These are phyloP conservation scores for Drosophila tani DNA, from an alignment of 1,140 invertebrate genomes.

Conservation along the genomic window DNA sequence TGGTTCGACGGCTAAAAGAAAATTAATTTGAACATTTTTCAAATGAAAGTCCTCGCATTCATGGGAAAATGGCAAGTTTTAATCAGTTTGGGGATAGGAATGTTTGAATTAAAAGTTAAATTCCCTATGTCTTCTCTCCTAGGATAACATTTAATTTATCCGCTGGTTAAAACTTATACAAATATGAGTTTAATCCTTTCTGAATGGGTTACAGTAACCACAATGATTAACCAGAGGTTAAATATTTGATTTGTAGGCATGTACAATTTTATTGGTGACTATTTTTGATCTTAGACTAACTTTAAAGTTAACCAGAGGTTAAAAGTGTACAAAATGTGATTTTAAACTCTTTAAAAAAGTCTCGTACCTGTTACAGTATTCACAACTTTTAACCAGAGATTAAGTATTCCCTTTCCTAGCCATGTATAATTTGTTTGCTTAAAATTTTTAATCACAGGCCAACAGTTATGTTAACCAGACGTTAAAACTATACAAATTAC, in stretches of 20 bases:
- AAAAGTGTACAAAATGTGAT: not conserved
- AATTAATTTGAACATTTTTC: conserved; percentile 30
- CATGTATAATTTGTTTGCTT: too few relatives aligned
- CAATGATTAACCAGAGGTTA: not conserved
- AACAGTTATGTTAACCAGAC: too few relatives aligned
- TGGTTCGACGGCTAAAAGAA: not conserved
- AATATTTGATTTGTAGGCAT: not conserved
- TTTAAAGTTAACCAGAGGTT: not conserved
- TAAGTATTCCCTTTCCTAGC: not conserved
- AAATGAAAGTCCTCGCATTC: conserved; percentile 14
- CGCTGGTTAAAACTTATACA: not conserved
- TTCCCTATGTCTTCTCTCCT: too few relatives aligned
- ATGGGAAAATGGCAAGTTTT: not conserved
- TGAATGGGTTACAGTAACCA: too few relatives aligned
- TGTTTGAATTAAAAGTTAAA: not conserved
- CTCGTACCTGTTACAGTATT: too few relatives aligned
- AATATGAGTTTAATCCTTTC: too few relatives aligned
- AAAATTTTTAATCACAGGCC: too few relatives aligned
- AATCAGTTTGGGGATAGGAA: not conserved
- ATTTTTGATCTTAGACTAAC: too few relatives aligned
- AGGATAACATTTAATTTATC: too few relatives aligned
- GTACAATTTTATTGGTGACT: not conserved
- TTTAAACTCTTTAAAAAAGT: not conserved
- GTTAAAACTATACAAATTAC: not conserved
- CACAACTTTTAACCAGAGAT: too few relatives aligned